phyloP scores from a whole-genome alignment of 2,113 vertebrate species.

The Petaurus breviceps region DNA sequence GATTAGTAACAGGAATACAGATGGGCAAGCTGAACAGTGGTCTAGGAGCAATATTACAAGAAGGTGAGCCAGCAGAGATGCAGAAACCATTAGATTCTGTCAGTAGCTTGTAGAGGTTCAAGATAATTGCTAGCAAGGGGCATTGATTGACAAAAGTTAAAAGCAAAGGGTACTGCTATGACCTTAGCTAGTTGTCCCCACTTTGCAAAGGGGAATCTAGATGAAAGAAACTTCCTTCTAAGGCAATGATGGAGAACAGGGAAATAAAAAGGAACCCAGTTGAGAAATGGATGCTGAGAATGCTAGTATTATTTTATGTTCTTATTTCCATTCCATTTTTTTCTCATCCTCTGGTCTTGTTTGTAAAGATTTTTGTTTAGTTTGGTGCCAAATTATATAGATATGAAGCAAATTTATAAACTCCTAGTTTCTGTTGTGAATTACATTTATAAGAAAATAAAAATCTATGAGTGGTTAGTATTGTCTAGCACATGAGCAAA shows the following conservation, averaged over 20 bases:
- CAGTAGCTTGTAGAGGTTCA: too few relatives aligned
- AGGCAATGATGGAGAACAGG: background rate
- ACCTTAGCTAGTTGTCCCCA: background rate
- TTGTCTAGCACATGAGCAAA: background rate
- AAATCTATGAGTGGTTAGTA: background rate
- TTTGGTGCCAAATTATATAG: background rate
- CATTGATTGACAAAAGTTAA: background rate
- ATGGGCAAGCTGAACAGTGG: too few relatives aligned
- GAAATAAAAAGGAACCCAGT: background rate
- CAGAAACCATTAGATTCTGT: too few relatives aligned
- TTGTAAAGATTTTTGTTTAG: background rate
- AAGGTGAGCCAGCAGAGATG: too few relatives aligned
- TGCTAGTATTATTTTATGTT: background rate
- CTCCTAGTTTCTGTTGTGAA: background rate
- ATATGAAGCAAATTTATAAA: background rate
- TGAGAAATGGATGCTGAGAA: background rate
- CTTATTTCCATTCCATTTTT: background rate
- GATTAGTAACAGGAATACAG: too few relatives aligned
- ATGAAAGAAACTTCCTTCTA: background rate
- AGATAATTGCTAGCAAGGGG: background rate
- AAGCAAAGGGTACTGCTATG: background rate
- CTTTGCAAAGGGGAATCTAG: background rate
- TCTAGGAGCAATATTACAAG: too few relatives aligned
- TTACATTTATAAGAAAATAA: background rate
- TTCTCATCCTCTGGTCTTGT: background rate